These are phyloP conservation scores for Nesoenas mayeri DNA, from an alignment of 2,113 vertebrate genomes.

Conservation along the genomic window DNA sequence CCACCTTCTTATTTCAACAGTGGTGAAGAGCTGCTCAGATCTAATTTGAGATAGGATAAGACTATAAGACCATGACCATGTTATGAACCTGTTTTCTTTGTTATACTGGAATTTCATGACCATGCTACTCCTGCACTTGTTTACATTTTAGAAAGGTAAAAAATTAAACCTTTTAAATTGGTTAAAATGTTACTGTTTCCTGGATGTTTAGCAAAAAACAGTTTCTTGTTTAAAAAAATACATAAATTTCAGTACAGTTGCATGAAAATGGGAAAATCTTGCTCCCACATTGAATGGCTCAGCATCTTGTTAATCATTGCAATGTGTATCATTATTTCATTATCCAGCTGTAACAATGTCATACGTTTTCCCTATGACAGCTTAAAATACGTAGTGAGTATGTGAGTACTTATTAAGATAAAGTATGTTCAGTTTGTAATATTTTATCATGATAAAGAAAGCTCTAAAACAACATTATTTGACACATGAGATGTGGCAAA, in stretches of 20 bases:
- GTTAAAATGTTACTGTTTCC: not conserved
- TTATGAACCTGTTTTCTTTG: slow-evolving; percentile 9
- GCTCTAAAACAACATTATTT: slow-evolving; percentile 30
- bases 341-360: not conserved
- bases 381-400: not conserved
- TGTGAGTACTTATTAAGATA: not conserved
- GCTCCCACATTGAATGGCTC: slow-evolving; percentile 1
- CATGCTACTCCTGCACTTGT: not conserved
- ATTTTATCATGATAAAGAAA: slow-evolving; percentile 50
- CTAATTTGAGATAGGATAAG: slow-evolving; percentile 48
- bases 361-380: not conserved
- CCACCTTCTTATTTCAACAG: not conserved
- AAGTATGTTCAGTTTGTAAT: not conserved
- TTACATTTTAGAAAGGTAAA: not conserved
- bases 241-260: not conserved
- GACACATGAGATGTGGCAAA: slow-evolving; percentile 33
- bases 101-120: not conserved
- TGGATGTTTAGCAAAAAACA: not conserved
- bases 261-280: not conserved
- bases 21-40: slow-evolving; percentile 22
- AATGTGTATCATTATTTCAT: not conserved
- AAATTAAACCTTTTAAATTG: not conserved
- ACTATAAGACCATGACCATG: not conserved
- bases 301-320: slow-evolving; percentile 26
- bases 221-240: not conserved